Evolutionary conservation across 30 jellyfish, hydroid and myxozoan species (phyloP).

Genomic region (Aurelia coerulea): DNA sequence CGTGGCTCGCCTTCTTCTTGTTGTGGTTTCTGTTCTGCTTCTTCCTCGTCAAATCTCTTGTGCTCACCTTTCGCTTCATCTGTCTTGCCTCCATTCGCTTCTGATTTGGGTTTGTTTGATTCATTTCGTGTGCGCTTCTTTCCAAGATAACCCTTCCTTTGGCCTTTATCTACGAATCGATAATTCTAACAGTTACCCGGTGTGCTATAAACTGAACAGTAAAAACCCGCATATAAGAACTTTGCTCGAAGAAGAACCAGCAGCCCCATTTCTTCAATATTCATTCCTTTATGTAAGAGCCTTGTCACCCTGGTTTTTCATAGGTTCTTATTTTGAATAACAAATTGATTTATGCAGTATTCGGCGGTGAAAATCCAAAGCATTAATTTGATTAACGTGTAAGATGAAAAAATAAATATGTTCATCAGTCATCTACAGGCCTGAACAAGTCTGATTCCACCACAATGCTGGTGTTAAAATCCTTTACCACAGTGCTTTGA

Average conservation of each 20-base stretch:
- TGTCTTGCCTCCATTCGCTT: constrained; percentile 24
- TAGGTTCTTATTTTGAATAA: background rate
- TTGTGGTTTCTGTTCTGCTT: background rate
- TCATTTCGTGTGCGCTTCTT: constrained; percentile 2
- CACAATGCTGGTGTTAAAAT: too few relatives aligned
- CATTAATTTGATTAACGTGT: too few relatives aligned
- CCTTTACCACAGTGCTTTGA: too few relatives aligned
- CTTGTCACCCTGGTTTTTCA: background rate
- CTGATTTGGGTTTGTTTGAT: background rate
- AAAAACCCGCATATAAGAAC: too few relatives aligned
- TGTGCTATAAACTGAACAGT: too few relatives aligned
- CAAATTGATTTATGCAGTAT: background rate
- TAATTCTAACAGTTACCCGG: too few relatives aligned
- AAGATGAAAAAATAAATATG: too few relatives aligned
- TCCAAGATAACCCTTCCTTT: constrained; percentile 5
- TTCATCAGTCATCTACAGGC: too few relatives aligned
- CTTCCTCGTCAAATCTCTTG: constrained; percentile 53
- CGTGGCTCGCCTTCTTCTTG: constrained; percentile 45
- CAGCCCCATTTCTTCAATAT: too few relatives aligned
- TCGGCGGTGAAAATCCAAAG: background rate
- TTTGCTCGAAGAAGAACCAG: too few relatives aligned
- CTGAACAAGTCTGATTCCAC: too few relatives aligned
- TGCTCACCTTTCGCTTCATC: constrained; percentile 31
- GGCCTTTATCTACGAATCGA: background rate
- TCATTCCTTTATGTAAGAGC: background rate